Percentiles rank a stretch among this genome's conserved stretches.
Conservation (phyloP, 2,797 vertebrate species). For the Melanotaenia parkinsoni region DNA sequence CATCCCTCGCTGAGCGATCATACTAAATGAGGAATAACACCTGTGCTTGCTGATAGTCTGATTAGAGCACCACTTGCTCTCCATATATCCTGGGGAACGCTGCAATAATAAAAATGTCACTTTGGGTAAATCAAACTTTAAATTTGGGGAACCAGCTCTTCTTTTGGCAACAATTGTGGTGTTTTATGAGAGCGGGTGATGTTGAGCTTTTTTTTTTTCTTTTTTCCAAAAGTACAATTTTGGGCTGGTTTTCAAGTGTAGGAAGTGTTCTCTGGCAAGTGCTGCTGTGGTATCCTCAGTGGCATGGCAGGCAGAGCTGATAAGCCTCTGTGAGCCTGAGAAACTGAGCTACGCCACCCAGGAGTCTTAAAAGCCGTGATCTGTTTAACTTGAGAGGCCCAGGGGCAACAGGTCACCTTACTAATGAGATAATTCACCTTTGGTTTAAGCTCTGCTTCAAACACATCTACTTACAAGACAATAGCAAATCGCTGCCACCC, state of each 20-base stretch:
- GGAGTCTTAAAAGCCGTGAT: slow-evolving; percentile 53
- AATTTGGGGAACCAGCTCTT: neutral
- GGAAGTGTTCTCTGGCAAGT: slow-evolving; percentile 14
- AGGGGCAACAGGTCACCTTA: slow-evolving; percentile 48
- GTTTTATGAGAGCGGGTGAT: neutral
- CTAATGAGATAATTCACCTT: slow-evolving; percentile 61
- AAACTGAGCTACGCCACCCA: slow-evolving; percentile 46
- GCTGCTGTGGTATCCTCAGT: slow-evolving; percentile 25
- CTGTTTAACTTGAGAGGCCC: slow-evolving; percentile 55
- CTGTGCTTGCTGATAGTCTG: neutral
- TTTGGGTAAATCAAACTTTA: slow-evolving; percentile 11
- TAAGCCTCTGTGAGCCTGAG: slow-evolving; percentile 45
- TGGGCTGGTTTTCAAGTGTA: slow-evolving; percentile 7
- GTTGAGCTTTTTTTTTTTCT: neutral
- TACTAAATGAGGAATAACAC: neutral
- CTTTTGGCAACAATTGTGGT: neutral
- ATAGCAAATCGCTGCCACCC: slow-evolving; percentile 26
- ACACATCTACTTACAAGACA: slow-evolving; percentile 38
- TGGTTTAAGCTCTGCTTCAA: slow-evolving; percentile 45
- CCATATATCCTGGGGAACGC: neutral
- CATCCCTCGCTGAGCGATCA: neutral
- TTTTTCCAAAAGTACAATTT: neutral
- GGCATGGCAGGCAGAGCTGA: slow-evolving; percentile 37
- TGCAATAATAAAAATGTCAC: neutral
- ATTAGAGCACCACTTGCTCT: neutral